phyloP scores from a whole-genome alignment of 2,888 invertebrate genomes.

The Eledone cirrhosa region DNA sequence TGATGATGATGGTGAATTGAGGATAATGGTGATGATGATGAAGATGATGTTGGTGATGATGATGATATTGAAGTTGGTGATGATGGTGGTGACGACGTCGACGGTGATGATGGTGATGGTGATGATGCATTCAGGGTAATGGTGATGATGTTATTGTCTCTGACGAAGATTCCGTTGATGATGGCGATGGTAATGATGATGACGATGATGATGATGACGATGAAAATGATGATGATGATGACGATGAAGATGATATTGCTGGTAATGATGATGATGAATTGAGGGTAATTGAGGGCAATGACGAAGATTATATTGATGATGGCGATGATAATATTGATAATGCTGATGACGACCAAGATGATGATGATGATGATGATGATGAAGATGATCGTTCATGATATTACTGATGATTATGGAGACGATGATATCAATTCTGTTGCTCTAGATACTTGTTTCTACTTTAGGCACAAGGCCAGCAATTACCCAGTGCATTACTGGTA shows the following conservation, averaged over 20 bases:
- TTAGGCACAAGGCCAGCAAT: too few species aligned
- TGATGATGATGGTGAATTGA: background rate
- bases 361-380: background rate
- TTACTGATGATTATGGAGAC: too few species aligned
- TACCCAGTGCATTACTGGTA: too few species aligned
- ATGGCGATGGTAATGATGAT: background rate
- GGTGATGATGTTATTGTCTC: background rate
- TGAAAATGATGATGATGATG: background rate
- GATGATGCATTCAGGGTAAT: background rate
- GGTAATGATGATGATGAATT: background rate
- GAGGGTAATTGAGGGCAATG: background rate
- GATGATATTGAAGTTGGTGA: background rate
- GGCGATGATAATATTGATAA: background rate
- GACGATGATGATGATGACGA: background rate
- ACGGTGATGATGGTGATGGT: background rate
- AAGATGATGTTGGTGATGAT: background rate
- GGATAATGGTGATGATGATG: too few species aligned
- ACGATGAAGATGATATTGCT: background rate
- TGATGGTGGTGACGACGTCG: background rate
- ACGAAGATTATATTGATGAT: background rate
- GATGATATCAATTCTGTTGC: too few species aligned
- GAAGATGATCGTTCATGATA: background rate
- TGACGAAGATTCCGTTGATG: background rate
- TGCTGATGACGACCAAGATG: background rate
- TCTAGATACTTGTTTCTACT: too few species aligned